A percentile compares a stretch with the other conserved stretches of the same genome.
Conservation (phyloP, 2,113 vertebrate species). For the Garra rufa region DNA sequence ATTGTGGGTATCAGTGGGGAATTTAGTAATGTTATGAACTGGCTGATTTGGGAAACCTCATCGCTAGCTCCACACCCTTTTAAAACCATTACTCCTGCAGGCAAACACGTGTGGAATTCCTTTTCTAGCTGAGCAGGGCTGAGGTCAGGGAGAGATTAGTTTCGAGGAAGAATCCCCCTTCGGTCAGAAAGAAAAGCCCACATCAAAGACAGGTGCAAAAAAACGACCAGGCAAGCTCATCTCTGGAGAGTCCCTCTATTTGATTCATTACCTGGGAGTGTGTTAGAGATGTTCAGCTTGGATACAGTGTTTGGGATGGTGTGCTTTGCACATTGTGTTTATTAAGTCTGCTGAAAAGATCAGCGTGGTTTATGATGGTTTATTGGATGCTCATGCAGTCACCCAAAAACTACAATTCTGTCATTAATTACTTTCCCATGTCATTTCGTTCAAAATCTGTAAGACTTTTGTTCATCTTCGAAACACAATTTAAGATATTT, state of each 20-base stretch:
- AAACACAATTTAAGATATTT: no score
- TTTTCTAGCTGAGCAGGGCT: conserved; percentile 27
- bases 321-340: conserved; percentile 55
- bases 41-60: conserved; percentile 40
- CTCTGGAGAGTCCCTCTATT: conserved; percentile 5
- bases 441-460: no score
- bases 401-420: no score
- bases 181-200: conserved; percentile 27
- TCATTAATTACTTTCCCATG: no score
- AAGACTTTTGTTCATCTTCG: no score
- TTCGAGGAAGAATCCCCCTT: conserved; percentile 49
- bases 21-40: conserved; percentile 50
- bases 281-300: background rate
- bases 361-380: conserved; percentile 7
- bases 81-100: conserved; percentile 57
- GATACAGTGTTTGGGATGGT: background rate
- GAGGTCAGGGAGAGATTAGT: conserved; percentile 55
- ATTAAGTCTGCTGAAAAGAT: background rate
- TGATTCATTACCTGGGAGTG: conserved; percentile 4
- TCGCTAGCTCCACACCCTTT: conserved; percentile 53
- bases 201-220: conserved; percentile 50
- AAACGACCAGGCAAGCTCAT: background rate
- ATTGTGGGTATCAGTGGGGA: conserved; percentile 32
- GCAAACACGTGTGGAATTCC: conserved; percentile 58
- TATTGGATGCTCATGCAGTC: background rate